Percentiles rank a stretch among this genome's conserved stretches.
phyloP scores from a whole-genome alignment of 2,888 invertebrate species.

The Miltochrista miniata region DNA sequence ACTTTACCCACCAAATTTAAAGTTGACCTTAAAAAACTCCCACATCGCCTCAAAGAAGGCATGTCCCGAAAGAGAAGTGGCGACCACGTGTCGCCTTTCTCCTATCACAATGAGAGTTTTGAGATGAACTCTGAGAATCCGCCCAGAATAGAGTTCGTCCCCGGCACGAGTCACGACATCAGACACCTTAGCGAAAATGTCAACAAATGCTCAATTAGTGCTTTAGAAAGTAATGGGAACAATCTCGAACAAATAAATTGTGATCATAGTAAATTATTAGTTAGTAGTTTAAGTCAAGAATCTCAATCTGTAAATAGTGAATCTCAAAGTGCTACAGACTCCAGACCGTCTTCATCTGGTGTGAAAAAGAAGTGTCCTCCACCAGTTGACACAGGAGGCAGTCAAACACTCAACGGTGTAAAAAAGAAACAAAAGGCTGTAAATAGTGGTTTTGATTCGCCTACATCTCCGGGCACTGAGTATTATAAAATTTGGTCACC shows the following conservation, averaged over 20 bases:
- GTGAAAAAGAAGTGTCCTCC: conserved; percentile 84
- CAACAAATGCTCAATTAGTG: conserved; percentile 83
- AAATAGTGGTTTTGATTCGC: conserved; percentile 77
- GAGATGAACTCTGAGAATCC: conserved; percentile 77
- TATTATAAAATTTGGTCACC: conserved; percentile 89
- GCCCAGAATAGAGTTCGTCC: conserved; percentile 68
- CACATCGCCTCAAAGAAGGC: conserved; percentile 81
- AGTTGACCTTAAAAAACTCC: conserved; percentile 84
- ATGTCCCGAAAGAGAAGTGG: conserved; percentile 78
- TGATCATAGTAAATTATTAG: conserved; percentile 80
- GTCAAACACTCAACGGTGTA: conserved; percentile 77
- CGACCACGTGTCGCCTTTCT: conserved; percentile 74
- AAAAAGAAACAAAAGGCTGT: conserved; percentile 86
- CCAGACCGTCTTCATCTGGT: conserved; percentile 71
- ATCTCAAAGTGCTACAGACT: conserved; percentile 68
- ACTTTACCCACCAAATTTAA: conserved; percentile 73
- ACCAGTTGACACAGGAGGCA: conserved; percentile 81
- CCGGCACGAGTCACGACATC: conserved; percentile 71
- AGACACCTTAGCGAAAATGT: conserved; percentile 79
- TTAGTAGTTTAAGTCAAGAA: conserved; percentile 71
- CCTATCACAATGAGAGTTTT: conserved; percentile 79
- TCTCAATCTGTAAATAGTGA: conserved; percentile 76
- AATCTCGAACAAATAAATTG: conserved; percentile 73
- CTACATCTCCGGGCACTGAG: conserved; percentile 84
- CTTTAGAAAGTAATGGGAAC: conserved; percentile 76